A percentile compares a stretch with the other conserved stretches of the same genome.
Evolutionary conservation across 2,888 invertebrate species (phyloP).

Genomic region (Phragmatobia fuliginosa): DNA sequence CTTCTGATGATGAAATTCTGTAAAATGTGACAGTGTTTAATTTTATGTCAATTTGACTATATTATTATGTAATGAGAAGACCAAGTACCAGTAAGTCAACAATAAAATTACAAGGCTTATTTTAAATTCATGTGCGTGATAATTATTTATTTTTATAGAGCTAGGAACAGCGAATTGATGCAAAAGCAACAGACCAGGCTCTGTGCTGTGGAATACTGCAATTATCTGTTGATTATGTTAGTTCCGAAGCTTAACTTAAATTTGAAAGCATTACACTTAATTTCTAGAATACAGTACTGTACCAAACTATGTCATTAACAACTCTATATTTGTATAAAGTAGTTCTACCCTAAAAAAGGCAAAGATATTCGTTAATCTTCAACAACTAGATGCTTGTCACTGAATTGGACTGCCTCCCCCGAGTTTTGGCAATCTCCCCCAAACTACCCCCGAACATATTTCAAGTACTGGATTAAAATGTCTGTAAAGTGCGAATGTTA

Average conservation of each 20-base stretch:
- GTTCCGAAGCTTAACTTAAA: neutral
- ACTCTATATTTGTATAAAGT: slow-evolving; percentile 50
- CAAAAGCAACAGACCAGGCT: too few relatives aligned
- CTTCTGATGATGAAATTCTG: too few relatives aligned
- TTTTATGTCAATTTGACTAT: neutral
- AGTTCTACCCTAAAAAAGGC: slow-evolving; percentile 59
- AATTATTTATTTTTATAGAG: neutral
- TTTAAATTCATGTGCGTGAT: neutral
- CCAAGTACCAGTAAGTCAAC: neutral
- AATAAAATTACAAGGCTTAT: neutral
- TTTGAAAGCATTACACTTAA: neutral
- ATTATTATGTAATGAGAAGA: neutral
- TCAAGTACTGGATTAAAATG: slow-evolving; percentile 84
- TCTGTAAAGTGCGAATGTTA: slow-evolving; percentile 80
- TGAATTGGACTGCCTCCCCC: slow-evolving; percentile 70
- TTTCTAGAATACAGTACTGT: neutral
- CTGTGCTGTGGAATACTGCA: too few relatives aligned
- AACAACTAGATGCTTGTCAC: slow-evolving; percentile 65
- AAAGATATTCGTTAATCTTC: slow-evolving; percentile 71
- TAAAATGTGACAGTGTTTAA: too few relatives aligned
- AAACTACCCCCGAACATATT: slow-evolving; percentile 72
- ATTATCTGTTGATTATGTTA: too few relatives aligned
- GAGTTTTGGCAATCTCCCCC: slow-evolving; percentile 36
- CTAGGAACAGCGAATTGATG: too few relatives aligned
- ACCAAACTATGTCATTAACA: slow-evolving; percentile 23